Base-by-base conservation (phyloP, 2,888 invertebrate species). In the Seladonia tumulorum region DNA sequence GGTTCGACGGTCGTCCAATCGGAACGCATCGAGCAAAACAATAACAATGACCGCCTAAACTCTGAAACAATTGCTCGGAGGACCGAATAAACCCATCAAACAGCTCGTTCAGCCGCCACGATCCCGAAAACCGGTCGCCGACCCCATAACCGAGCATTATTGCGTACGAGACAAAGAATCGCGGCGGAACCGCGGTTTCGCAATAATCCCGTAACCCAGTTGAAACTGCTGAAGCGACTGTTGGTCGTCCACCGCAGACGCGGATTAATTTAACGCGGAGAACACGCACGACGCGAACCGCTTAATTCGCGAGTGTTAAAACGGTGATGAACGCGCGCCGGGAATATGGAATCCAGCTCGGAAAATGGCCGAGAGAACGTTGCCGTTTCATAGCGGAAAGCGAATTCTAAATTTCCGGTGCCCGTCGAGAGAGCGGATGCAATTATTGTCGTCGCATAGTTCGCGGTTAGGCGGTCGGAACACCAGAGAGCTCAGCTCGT, bases 261-360 rank as follows among this genome's bases (percentile, higher is more conserved):
- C 60, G 60, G 60, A 60, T 60, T 60, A 60, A 60, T 60, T 60
- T 29, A 60, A 60, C 25, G 60, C 14, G 60, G 7, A 8, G 53
- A 22, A 53, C 53, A 53, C 53, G 22, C 53, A 10, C 25, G 2
- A 25, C 78, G 77, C 89, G 82, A 72, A 73, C 89, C 81, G 82
- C 76, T 89, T 86, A 84, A 89, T 87, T 87, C 60, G 25, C 60
- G 60, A 29, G 25, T 3, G 68, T 8, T 8, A 47, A 81, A 83
- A 16, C 35, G 57, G 60, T 75, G 29, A 42, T 22, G 8, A 47
- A 18, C 22, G 35, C 22, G 35, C 8, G 53, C 2, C 10, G 18
- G 53, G 25, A 66, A 53, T 53, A 49, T n/a, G n/a, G n/a, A 29
- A 53, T 53, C 22, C 53, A 22, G 53, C 53, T 53, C 8, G 53